Evolutionary conservation across 2,797 vertebrate species (phyloP).

Genomic region (Hydrophis major): DNA sequence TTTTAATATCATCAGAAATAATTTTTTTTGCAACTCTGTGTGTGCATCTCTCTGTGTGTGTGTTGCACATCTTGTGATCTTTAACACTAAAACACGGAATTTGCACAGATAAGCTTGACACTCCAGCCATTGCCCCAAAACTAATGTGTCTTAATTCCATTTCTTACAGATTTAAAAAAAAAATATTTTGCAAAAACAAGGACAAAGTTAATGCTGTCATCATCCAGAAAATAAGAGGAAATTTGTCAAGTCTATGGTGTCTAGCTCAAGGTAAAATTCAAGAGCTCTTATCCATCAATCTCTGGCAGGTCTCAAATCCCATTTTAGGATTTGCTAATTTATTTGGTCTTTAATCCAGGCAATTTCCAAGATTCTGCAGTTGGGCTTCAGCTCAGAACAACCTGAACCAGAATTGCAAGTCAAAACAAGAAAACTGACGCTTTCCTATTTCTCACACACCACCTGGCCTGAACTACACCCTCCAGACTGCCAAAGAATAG

Average conservation of each 20-base stretch:
- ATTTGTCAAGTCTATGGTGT: neutral
- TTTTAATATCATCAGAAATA: neutral
- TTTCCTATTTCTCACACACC: neutral
- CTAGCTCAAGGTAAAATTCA: neutral
- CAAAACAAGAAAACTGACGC: constrained; percentile 33
- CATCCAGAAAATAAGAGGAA: neutral
- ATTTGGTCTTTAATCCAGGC: neutral
- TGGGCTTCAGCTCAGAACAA: constrained; percentile 44
- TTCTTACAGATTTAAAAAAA: neutral
- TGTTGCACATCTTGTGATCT: neutral
- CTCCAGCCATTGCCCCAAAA: neutral
- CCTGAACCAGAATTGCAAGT: constrained; percentile 25
- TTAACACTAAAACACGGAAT: neutral
- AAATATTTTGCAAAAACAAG: neutral
- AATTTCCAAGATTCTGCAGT: constrained; percentile 4
- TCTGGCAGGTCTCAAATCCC: neutral
- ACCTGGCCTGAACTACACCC: neutral
- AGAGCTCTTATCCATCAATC: neutral
- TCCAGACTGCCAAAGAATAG: neutral
- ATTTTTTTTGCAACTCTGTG: neutral
- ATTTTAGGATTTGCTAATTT: constrained; percentile 25
- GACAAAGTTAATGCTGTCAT: neutral
- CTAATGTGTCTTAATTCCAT: neutral
- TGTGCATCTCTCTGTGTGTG: neutral
- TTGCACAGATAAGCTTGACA: neutral